Evolutionary conservation across 2,888 invertebrate genomes (phyloP).

Genomic region (Drosophila subquinaria): DNA sequence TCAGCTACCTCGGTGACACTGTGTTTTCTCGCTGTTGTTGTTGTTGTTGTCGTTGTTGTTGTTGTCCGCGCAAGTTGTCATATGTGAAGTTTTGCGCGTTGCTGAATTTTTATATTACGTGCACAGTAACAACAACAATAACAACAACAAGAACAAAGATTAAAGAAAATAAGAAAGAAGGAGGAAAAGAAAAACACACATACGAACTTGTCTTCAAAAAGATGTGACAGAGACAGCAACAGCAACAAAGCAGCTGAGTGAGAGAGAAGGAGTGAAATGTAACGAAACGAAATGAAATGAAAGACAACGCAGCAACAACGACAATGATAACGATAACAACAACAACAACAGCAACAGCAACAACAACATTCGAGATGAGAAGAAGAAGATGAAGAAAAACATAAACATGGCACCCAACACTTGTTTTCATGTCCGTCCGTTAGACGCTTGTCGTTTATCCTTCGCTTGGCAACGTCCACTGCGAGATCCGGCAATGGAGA

Average conservation of each 20-base stretch:
- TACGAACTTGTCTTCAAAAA: constrained; percentile 67
- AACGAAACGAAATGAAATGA: constrained; percentile 59
- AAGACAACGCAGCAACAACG: constrained; percentile 70
- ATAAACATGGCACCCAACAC: constrained; percentile 79
- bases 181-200: constrained; percentile 12
- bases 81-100: constrained; percentile 79
- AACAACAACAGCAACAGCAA: constrained; percentile 21
- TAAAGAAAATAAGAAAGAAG: constrained; percentile 28
- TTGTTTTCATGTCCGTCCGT: constrained; percentile 67
- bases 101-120: constrained; percentile 76
- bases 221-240: constrained; percentile 49
- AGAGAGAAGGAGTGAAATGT: constrained; percentile 18
- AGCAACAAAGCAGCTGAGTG: constrained; percentile 20
- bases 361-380: neutral
- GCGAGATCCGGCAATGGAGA: constrained; percentile 2
- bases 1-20: constrained; percentile 24
- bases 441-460: constrained; percentile 40
- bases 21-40: constrained; percentile 9
- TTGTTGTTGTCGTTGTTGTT: constrained; percentile 25
- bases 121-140: constrained; percentile 42
- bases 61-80: constrained; percentile 68
- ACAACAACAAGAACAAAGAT: constrained; percentile 31
- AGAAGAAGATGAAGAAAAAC: constrained; percentile 26
- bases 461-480: constrained; percentile 60
- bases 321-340: constrained; percentile 25